These are phyloP conservation scores for Notodonta dromedarius DNA, from an alignment of 2,888 invertebrate species.

Conservation along the genomic window DNA sequence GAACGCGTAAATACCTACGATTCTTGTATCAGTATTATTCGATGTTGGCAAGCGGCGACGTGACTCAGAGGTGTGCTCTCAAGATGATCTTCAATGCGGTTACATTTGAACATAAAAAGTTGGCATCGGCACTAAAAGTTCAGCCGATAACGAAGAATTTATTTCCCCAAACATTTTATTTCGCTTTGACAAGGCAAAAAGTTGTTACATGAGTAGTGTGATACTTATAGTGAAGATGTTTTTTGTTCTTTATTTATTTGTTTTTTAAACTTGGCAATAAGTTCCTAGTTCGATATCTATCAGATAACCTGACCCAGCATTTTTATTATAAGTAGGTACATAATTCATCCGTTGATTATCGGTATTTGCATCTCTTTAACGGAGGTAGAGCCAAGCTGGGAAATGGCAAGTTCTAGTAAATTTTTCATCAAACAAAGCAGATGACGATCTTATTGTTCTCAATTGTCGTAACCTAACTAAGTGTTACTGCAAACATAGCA, in stretches of 20 bases:
- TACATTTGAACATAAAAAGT: constrained; percentile 41
- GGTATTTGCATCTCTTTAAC: no score
- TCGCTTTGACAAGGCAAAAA: neutral
- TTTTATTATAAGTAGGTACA: no score
- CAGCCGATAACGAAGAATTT: constrained; percentile 35
- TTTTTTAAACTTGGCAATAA: no score
- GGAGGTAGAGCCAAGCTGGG: no score
- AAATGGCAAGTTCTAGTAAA: no score
- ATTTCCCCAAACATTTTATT: constrained; percentile 1
- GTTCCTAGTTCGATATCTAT: no score
- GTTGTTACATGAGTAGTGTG: neutral
- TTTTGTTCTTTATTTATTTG: no score
- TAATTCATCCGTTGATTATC: no score
- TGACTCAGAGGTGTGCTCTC: constrained; percentile 74
- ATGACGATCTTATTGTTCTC: neutral
- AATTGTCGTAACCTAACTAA: neutral
- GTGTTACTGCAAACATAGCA: constrained; percentile 2
- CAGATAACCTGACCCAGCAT: no score
- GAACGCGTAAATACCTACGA: constrained; percentile 44
- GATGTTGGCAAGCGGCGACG: constrained; percentile 68
- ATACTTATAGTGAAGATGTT: neutral
- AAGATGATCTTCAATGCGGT: constrained; percentile 58
- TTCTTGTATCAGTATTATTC: constrained; percentile 48
- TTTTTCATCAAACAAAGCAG: neutral
- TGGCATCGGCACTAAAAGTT: constrained; percentile 39